These are phyloP conservation scores for Arrhopalites spinosus DNA, from an alignment of 2,888 invertebrate species.

Conservation along the genomic window DNA sequence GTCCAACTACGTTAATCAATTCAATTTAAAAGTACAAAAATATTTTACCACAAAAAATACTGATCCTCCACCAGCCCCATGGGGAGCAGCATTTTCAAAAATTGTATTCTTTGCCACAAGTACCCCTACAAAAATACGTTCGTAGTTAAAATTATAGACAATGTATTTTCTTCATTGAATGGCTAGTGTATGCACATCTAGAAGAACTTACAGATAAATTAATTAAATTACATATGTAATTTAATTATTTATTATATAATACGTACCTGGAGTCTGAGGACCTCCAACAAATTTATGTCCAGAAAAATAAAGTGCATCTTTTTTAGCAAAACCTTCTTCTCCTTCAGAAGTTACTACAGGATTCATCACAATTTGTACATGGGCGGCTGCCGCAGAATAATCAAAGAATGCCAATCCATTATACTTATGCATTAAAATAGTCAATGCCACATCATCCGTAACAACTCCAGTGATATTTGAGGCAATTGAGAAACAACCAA, in stretches of 20 bases:
- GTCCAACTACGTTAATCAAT: no score
- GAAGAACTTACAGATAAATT: not conserved
- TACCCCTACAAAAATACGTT: conserved; percentile 62
- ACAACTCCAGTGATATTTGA: conserved; percentile 73
- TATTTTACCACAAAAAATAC: conserved; percentile 67
- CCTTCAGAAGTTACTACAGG: conserved; percentile 65
- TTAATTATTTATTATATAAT: not conserved
- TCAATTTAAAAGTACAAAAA: no score
- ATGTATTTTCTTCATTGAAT: not conserved
- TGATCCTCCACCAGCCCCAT: conserved; percentile 65
- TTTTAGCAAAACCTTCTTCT: conserved; percentile 71
- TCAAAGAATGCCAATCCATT: conserved; percentile 73
- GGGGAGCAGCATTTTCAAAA: conserved; percentile 63
- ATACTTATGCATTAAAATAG: conserved; percentile 69
- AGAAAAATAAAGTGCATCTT: conserved; percentile 90
- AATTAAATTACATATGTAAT: not conserved
- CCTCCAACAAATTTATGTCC: conserved; percentile 91
- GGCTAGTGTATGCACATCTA: not conserved
- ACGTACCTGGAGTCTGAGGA: conserved; percentile 75
- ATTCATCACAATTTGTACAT: conserved; percentile 81
- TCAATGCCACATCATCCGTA: conserved; percentile 71
- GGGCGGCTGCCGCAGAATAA: conserved; percentile 81
- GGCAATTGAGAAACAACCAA: conserved; percentile 85
- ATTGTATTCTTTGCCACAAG: conserved; percentile 69
- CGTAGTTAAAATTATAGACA: not conserved